Percentiles rank a stretch among this genome's conserved stretches.
Conservation (phyloP, 2,888 invertebrate genomes). For the Sminthurinus aureus region DNA sequence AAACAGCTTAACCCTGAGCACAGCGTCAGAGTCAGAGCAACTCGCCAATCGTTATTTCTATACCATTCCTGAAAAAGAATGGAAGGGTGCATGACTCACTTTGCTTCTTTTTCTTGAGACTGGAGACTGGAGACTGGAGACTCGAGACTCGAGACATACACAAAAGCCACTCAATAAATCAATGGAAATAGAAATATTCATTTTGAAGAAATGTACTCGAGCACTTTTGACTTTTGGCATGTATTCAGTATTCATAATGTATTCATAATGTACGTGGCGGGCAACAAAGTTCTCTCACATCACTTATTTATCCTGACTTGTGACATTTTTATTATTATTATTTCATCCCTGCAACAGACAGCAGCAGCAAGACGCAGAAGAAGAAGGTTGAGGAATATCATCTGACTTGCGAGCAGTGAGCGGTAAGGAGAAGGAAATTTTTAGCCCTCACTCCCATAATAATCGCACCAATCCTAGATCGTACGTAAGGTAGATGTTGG, state of each 20-base stretch:
- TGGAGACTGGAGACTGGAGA: too few species aligned
- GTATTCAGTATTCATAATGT: too few species aligned
- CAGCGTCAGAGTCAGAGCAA: not conserved
- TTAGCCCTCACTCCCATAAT: not conserved
- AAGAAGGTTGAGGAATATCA: not conserved
- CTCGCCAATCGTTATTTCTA: not conserved
- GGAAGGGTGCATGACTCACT: not conserved
- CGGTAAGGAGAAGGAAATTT: too few species aligned
- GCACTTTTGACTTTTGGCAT: too few species aligned
- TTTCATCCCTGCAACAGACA: not conserved
- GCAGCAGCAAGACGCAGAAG: too few species aligned
- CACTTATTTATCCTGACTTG: not conserved
- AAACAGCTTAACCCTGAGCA: conserved; percentile 18
- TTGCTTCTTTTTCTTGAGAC: conserved; percentile 6
- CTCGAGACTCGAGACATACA: not conserved
- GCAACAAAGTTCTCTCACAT: not conserved
- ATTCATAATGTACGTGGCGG: not conserved
- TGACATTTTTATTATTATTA: not conserved
- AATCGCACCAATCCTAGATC: not conserved
- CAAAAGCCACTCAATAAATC: conserved; percentile 31
- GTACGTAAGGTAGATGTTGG: too few species aligned
- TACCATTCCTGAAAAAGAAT: not conserved
- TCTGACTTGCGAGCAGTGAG: too few species aligned
- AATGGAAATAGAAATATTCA: conserved; percentile 35
- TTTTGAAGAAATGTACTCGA: conserved; percentile 24